Evolutionary conservation across 2,797 vertebrate genomes (phyloP), one percentile per base, ranked within the genome.

Genomic region (Pteronotus mesoamericanus): DNA sequence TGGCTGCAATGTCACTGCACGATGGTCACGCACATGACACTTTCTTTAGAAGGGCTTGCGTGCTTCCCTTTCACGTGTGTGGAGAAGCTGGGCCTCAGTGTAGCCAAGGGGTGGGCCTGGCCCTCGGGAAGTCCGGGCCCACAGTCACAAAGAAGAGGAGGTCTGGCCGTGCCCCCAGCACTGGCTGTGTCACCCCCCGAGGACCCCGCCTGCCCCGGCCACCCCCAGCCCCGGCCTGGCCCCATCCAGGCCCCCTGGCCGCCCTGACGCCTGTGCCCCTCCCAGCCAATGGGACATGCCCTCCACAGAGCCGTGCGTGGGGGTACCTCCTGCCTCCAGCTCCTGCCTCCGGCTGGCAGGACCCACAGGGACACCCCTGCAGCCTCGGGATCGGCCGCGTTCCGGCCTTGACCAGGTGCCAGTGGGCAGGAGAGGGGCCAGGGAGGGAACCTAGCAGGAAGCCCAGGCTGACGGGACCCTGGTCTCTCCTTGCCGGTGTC

Each of bases 1-100:
- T 3, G 3, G 15, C 44, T 4, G 26, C n/a, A 2, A 2, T 0
- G 6, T 26, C 51, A 0, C 4, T 0, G 0, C 29, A 5, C 0
- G 0, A 0, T n/a, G 10, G 5, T 24, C 37, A 53, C 29, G 29
- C 57, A 32, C 26, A 8, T 0, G 16, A 64, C 3, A 14, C 5
- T 15, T n/a, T 77, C 68, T 37, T 19, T 59, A 9, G n/a, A 37
- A 24, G 32, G 6, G 5, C 9, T 22, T 9, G 3, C 15, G 10
- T 9, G 14, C 37, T 83, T 46, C 71, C n/a, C 14, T 32, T 84
- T 14, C 19, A 32, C 57, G 7, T 5, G 24, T 34, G 12, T 4
- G 11, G 34, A 15, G 6, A 84, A 29, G 32, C 4, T 4, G 3
- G 15, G 0, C 2, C 0, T 34, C 18, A 15, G 44, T 7, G 53